Evolutionary conservation across 2,113 vertebrate species (phyloP).

Genomic region (Triplophysa siluroides): DNA sequence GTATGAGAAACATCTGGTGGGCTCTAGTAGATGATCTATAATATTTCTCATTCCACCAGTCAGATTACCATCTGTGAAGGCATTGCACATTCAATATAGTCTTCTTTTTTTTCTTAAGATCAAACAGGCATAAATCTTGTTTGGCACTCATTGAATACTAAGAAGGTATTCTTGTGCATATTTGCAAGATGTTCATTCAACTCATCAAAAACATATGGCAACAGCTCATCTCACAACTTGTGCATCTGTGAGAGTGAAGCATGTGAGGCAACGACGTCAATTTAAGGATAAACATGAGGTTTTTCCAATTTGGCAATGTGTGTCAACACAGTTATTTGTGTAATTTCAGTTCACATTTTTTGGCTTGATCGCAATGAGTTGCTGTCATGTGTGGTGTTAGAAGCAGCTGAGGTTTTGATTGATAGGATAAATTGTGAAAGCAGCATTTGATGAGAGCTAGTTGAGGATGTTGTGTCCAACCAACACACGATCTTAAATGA

Average conservation of each 20-base stretch:
- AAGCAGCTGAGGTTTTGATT: constrained; percentile 32
- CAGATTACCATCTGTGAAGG: constrained; percentile 45
- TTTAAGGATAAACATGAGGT: constrained; percentile 32
- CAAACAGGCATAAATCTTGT: constrained; percentile 42
- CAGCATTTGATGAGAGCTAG: constrained; percentile 37
- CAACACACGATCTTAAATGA: not conserved
- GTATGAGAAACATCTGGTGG: constrained; percentile 66
- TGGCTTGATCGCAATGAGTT: constrained; percentile 35
- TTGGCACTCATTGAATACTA: constrained; percentile 60
- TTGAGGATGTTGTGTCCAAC: constrained; percentile 20
- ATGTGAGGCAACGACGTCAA: constrained; percentile 62
- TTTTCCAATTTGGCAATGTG: constrained; percentile 48
- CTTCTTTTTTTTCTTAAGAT: constrained; percentile 3
- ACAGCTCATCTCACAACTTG: constrained; percentile 61
- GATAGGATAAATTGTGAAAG: not conserved
- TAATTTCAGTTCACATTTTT: constrained; percentile 25
- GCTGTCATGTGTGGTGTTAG: constrained; percentile 21
- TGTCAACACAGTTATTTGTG: constrained; percentile 15
- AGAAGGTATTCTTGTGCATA: constrained; percentile 70
- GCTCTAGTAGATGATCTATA: constrained; percentile 52
- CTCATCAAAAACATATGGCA: constrained; percentile 59
- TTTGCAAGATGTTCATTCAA: constrained; percentile 66
- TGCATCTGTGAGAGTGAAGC: constrained; percentile 65
- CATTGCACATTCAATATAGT: constrained; percentile 60
- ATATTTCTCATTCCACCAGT: constrained; percentile 41